A percentile compares a stretch with the other conserved stretches of the same genome.
Evolutionary conservation across 2,888 invertebrate species (phyloP).

Genomic region (Himalopsyche anomala): DNA sequence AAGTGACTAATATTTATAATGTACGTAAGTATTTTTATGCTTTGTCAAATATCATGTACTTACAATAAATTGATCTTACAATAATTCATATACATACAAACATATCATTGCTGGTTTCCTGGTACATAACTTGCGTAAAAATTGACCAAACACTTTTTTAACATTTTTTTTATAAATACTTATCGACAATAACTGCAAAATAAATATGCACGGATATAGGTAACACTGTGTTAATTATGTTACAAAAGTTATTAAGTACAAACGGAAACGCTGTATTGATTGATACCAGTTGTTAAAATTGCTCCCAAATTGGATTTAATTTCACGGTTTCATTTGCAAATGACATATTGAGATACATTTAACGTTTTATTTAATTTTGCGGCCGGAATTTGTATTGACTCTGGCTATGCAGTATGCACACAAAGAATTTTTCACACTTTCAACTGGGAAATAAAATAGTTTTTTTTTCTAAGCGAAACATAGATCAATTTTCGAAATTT

Average conservation of each 20-base stretch:
- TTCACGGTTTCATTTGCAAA: constrained; percentile 33
- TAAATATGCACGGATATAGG: not conserved
- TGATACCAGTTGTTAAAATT: not conserved
- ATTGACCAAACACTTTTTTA: not conserved
- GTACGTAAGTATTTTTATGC: too few species aligned
- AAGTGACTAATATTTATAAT: too few species aligned
- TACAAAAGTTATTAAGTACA: not conserved
- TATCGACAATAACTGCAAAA: not conserved
- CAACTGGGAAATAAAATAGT: not conserved
- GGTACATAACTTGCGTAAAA: not conserved
- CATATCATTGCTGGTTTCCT: not conserved
- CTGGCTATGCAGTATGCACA: not conserved
- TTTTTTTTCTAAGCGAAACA: too few species aligned
- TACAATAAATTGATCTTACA: not conserved
- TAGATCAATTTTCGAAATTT: too few species aligned
- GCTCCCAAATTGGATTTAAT: not conserved
- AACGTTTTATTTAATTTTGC: not conserved
- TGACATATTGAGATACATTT: constrained; percentile 2
- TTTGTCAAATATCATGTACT: too few species aligned
- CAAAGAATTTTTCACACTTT: constrained; percentile 16
- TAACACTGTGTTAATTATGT: constrained; percentile 14
- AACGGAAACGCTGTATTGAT: constrained; percentile 15
- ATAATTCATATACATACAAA: not conserved
- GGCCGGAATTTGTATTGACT: not conserved
- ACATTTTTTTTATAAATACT: not conserved